Evolutionary conservation across 2,113 vertebrate species (phyloP), one percentile per base, ranked within the genome.

Genomic region (Malurus alboscapulatus): DNA sequence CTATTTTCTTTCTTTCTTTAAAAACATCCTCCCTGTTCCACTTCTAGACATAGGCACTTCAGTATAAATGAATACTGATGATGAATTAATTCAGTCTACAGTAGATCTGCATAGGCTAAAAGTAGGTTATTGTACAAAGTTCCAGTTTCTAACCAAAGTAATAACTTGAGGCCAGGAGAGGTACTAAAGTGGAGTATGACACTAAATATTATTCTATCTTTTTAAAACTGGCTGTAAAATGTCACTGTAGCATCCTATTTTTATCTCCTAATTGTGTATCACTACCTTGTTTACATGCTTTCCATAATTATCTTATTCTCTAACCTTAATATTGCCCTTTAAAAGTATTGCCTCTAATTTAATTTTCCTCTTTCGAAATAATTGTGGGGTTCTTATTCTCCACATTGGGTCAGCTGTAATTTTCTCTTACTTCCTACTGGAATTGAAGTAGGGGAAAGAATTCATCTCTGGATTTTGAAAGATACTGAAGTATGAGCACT

Each of bases 131-230:
- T 80, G 38, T 72, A 68, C 68, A 93, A 84, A 82, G 36, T n/a
- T 63, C 45, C 18, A 2, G 5, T 80, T 97, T 94, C 94, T 94
- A 88, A 40, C 93, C 75, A 20, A 90, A 95, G 22, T 66, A 63
- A 78, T 97, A 95, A 97, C 95, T 94, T 96, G 66, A 53, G 47
- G 15, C 93, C 93, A 95, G 51, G 48, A 94, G 77, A 95, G 55
- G 53, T 87, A 83, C 58, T 75, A 17, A 87, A 51, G 17, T 89
- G 54, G 53, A 88, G 20, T 88, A 81, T 90, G 84, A 88, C 61
- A 77, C 45, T 42, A 58, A 88, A 92, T 94, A 78, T 53, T 27
- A 87, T 90, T 16, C 9, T 67, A 15, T 2, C 14, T 87, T 69
- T 74, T 80, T 10, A 80, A 93, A 96, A 66, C 13, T 68, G 42